Base-by-base conservation (phyloP, 1,140 invertebrate genomes). In the Conus betulinus region DNA sequence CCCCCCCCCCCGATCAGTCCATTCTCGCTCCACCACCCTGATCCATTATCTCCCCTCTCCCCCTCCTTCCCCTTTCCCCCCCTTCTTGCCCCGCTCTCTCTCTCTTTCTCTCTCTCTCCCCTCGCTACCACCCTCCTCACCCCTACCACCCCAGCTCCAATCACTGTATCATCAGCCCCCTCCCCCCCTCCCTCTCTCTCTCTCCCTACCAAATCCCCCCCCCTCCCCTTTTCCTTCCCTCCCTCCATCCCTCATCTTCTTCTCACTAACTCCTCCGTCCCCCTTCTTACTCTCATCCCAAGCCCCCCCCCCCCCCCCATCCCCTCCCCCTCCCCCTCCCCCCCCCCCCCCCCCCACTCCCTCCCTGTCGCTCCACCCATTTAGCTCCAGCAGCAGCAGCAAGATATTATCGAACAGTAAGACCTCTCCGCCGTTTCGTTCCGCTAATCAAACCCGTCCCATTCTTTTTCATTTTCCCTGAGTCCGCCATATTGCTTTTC, bases 371-470 rank as follows among this genome's bases (percentile, higher is more conserved):
- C 15, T 4, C 8, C 8, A 8, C 57, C 57, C 57, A 60, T 15
- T 60, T 60, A 60, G 57, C 57, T 8, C 8, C 57, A 60, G 1
- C 8, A 15, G 15, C 57, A 8, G 15, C 57, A 8, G 15, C 57
- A 8, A 60, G 57, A 60, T 60, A 51, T 17, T 81, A 81, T 81
- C 78, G 78, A 81, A 81, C 25, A 81, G 6, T 20, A 81, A 81
- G 25, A 51, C 57, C 57, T 13, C 55, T 81, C 78, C 74, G 15
- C 8, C 78, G 78, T 27, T 81, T 81, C 78, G 78, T 81, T 81
- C 78, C 78, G 78, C 78, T 81, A 81, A 81, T 81, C 78, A 81
- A 81, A 81, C 78, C 78, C 78, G 78, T 81, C 78, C 55, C 78
- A 81, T 81, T 81, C 78, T 81, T 81, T 60, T 81, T 81, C 78